Evolutionary conservation across 2,888 invertebrate species (phyloP).

Genomic region (Diabrotica balteata): DNA sequence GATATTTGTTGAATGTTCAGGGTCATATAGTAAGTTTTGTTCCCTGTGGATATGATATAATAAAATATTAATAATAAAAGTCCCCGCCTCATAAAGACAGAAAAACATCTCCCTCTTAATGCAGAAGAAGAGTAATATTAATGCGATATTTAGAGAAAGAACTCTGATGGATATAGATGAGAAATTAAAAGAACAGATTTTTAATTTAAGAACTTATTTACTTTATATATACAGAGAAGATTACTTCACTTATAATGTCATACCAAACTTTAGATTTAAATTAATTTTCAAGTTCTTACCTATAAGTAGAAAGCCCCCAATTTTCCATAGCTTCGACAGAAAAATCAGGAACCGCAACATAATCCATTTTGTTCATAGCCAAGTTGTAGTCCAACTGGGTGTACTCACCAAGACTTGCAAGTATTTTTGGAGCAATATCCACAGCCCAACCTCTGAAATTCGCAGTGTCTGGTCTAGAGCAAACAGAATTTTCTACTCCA

Average conservation of each 20-base stretch:
- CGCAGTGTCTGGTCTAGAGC: slow-evolving; percentile 38
- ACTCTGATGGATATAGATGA: no score
- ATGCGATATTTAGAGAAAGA: no score
- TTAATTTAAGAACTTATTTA: no score
- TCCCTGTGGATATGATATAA: slow-evolving; percentile 60
- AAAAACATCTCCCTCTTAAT: not conserved
- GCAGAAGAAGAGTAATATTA: not conserved
- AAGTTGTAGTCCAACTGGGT: slow-evolving; percentile 50
- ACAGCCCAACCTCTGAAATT: slow-evolving; percentile 36
- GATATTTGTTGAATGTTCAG: slow-evolving; percentile 38
- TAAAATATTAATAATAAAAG: no score
- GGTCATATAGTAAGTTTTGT: slow-evolving; percentile 64
- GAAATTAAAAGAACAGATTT: no score
- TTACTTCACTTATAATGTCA: not conserved
- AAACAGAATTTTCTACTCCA: slow-evolving; percentile 34
- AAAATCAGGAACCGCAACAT: slow-evolving; percentile 87
- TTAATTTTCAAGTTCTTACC: slow-evolving; percentile 57
- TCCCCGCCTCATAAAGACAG: not conserved
- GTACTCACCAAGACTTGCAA: slow-evolving; percentile 38
- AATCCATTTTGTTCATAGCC: slow-evolving; percentile 75
- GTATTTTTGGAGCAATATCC: slow-evolving; percentile 37
- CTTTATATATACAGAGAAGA: no score
- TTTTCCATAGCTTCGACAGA: slow-evolving; percentile 90
- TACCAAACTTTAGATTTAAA: not conserved
- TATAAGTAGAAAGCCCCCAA: slow-evolving; percentile 87